These are phyloP conservation scores for Petrocephalus zakoni DNA, from an alignment of 2,113 vertebrate genomes.

Conservation along the genomic window DNA sequence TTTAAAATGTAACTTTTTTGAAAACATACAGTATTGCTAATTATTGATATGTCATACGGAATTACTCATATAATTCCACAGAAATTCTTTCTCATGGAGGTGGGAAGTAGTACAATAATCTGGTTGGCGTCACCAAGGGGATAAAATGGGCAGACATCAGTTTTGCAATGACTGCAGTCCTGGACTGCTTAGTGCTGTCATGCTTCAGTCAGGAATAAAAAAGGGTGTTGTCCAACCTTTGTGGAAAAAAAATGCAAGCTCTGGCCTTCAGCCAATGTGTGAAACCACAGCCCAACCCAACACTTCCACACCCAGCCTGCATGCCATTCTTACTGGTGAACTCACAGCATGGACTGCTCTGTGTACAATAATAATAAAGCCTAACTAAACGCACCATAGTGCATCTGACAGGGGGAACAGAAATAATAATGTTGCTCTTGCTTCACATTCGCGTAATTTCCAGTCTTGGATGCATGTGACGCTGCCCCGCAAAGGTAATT, in stretches of 20 bases:
- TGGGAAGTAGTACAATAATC: neutral
- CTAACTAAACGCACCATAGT: neutral
- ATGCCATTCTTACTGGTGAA: neutral
- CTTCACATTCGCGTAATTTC: neutral
- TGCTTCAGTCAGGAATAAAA: conserved; percentile 1
- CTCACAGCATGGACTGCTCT: neutral
- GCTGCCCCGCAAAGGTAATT: neutral
- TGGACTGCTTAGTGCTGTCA: neutral
- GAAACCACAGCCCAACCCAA: conserved; percentile 4
- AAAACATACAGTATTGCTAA: neutral
- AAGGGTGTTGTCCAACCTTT: neutral
- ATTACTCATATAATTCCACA: neutral
- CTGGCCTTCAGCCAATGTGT: conserved; percentile 6
- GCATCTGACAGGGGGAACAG: too few relatives aligned
- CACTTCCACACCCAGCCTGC: neutral
- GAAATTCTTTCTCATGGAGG: neutral
- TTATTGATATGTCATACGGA: neutral
- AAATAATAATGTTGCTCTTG: neutral
- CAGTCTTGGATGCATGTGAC: neutral
- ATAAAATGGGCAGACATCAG: neutral
- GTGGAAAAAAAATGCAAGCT: neutral
- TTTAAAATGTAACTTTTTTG: neutral
- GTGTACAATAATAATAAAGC: neutral
- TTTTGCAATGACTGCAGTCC: neutral
- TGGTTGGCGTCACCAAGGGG: neutral